Evolutionary conservation across 2,888 invertebrate species (phyloP), one percentile per base, ranked within the genome.

Genomic region (Melanostoma mellinum): DNA sequence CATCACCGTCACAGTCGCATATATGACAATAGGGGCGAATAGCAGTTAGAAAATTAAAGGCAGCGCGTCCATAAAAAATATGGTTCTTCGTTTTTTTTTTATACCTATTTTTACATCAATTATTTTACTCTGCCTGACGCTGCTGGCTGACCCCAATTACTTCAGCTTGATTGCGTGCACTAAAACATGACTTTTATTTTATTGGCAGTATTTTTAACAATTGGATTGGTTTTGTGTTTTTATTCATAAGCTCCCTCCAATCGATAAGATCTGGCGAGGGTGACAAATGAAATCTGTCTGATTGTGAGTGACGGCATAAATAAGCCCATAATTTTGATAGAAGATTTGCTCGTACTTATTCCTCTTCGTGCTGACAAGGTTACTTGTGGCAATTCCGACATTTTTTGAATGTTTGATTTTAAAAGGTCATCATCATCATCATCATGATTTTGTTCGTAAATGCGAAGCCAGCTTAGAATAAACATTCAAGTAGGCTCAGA

Each of bases 131-230:
- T 20, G 20, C 20, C 20, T 20, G 20, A 20, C 33, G 63, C 52
- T 72, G 63, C 52, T 72, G 68, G n/a, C 32, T 40, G 63, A 76
- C 72, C 81, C 72, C 67, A 76, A 82, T 76, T 82, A 82, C 72
- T 72, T 82, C 72, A 35, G 76, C 81, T 82, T 76, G 76, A 82
- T 82, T 82, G 81, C 72, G 72, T 76, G 81, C 81, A 73, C 30
- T 50, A 48, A 69, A 75, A 53, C 36, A 48, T 46, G 8, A 48
- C 55, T 38, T 50, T 38, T 10, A 38, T 42, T 46, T 33, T 30
- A 35, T 46, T 46, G 46, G 36, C 46, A 50, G 50, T 20, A 32
- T 2, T 20, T 48, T 48, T 30, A 48, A 48, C 46, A 48, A 48
- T 48, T 20, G 32, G 32, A 50, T 50, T 50, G 6, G 9, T 50